These are phyloP conservation scores for Athrips mouffetella DNA, from an alignment of 2,888 invertebrate genomes.

Conservation along the genomic window DNA sequence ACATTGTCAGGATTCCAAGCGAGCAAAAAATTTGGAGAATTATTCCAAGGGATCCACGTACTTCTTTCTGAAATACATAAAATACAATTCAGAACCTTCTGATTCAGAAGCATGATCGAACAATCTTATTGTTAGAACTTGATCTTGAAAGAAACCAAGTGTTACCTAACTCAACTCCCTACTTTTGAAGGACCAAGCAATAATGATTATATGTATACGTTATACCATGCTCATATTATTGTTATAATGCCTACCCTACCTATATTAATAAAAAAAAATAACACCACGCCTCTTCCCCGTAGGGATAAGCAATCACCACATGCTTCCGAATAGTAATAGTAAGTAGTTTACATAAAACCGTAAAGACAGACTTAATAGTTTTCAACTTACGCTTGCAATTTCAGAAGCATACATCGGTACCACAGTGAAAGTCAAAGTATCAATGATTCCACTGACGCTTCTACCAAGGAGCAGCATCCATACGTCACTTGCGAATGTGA, in stretches of 20 bases:
- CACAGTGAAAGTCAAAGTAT: constrained; percentile 23
- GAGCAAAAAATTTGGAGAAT: constrained; percentile 39
- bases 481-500: constrained; percentile 29
- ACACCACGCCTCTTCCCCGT: no score
- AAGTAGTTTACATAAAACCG: background rate
- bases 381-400: constrained; percentile 35
- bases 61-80: constrained; percentile 36
- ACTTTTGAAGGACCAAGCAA: no score
- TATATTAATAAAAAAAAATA: no score
- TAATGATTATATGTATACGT: no score
- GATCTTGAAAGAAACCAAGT: no score
- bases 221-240: no score
- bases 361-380: background rate
- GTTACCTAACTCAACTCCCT: no score
- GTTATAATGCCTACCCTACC: no score
- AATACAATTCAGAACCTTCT: no score
- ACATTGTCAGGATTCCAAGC: constrained; percentile 37
- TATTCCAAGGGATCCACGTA: constrained; percentile 42
- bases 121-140: no score
- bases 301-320: no score
- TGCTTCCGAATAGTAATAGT: background rate
- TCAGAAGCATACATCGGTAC: constrained; percentile 36
- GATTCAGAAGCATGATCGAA: no score
- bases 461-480: constrained; percentile 36
- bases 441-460: constrained; percentile 22